Base-by-base conservation (phyloP, 2,113 vertebrate genomes). In the Rhinolophus ferrumequinum region DNA sequence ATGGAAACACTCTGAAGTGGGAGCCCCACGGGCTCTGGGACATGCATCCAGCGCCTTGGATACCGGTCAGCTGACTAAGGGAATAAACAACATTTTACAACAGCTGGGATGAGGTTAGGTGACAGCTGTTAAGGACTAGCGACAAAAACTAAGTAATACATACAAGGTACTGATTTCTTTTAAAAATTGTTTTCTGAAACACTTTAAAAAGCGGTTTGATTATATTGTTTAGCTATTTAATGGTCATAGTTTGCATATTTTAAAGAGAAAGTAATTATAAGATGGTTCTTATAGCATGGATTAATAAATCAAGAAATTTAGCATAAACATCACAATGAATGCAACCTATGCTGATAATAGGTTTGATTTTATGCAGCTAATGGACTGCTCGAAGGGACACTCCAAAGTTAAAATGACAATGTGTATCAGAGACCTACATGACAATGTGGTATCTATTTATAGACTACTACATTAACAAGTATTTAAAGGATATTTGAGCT, bases 1-100 rank as follows among this genome's bases (percentile, higher is more conserved):
- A 21, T 13, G 26, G 6, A n/a, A 69, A 35, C 64, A 8, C 58
- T 54, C 60, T 21, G 15, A 33, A 26, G 2, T 5, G 11, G 47
- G 10, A 62, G 41, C 44, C 58, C 47, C 47, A 15, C 0, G 15
- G 38, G 3, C 14, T 18, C 19, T n/a, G 7, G 24, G 19, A 50
- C 0, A 0, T 19, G 33, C 6, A n/a, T 44, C 52, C 18, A 26
- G n/a, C 6, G 7, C 54, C 13, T 21, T 10, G 4, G 33, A 60
- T 0, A 16, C 54, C 62, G 4, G n/a, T 72, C 76, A 80, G 75
- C 0, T 79, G 75, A 73, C 84, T 19, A 2, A 62, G 44, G 54
- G 44, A 72, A 62, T 28, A 38, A 38, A 54, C 6, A 26, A 18
- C n/a, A 38, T 52, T 28, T 54, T 26, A 44, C 16, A 54, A 52